Conservation (phyloP, 2,113 vertebrate species). For the Dendrocopos noguchii region DNA sequence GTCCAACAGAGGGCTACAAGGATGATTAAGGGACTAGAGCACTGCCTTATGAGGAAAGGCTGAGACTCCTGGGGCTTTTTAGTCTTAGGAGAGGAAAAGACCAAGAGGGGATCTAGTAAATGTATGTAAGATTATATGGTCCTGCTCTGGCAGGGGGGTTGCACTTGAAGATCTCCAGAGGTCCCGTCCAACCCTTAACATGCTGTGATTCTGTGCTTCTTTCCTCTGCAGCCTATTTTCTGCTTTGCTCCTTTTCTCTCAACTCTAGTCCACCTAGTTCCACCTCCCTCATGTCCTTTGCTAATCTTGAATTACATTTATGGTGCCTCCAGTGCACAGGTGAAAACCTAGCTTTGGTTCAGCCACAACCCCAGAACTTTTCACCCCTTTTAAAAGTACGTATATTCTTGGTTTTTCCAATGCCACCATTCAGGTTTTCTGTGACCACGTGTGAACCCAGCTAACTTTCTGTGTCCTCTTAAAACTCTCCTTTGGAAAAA, state of each 20-base stretch:
- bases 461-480: not conserved
- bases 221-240: not conserved
- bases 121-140: too few relatives aligned
- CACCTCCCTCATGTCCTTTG: not conserved
- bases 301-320: not conserved
- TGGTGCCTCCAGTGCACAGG: rapidly evolving
- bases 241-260: not conserved
- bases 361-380: not conserved
- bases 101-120: too few relatives aligned
- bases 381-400: not conserved
- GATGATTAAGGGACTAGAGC: too few relatives aligned
- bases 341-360: not conserved
- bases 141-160: too few relatives aligned
- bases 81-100: too few relatives aligned
- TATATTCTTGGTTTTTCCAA: not conserved
- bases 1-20: too few relatives aligned
- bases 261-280: not conserved
- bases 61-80: too few relatives aligned
- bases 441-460: not conserved
- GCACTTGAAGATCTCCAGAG: too few relatives aligned
- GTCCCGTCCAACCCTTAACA: too few relatives aligned
- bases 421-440: not conserved
- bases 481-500: not conserved
- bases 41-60: too few relatives aligned
- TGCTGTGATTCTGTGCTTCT: not conserved